These are phyloP conservation scores for Pelmatolapia mariae DNA, from an alignment of 2,113 vertebrate genomes.

Conservation along the genomic window DNA sequence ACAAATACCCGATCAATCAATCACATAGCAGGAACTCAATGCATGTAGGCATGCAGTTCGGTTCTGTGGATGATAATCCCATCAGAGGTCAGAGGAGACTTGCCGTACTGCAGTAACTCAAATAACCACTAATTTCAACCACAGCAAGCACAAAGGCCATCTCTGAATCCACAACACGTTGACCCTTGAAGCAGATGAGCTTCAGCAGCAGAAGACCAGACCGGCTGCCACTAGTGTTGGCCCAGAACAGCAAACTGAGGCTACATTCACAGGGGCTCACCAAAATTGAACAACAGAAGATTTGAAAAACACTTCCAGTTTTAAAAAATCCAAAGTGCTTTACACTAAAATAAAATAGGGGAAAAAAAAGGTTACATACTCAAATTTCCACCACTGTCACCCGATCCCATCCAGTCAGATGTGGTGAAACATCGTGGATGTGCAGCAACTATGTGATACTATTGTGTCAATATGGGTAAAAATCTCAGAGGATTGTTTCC, in stretches of 20 bases:
- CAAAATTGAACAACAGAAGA: neutral
- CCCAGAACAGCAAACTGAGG: neutral
- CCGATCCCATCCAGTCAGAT: neutral
- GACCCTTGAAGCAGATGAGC: neutral
- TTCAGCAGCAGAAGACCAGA: neutral
- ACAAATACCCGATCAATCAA: neutral
- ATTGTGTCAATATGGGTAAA: neutral
- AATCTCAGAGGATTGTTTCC: neutral
- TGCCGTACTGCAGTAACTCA: neutral
- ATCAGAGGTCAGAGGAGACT: neutral
- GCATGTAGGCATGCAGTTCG: neutral
- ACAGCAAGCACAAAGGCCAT: neutral
- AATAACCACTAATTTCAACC: neutral
- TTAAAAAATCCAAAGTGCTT: neutral
- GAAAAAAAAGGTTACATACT: rapidly evolving
- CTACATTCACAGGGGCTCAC: neutral
- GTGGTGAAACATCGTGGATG: neutral
- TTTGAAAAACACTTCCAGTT: neutral
- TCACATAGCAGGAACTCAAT: neutral
- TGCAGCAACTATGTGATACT: neutral
- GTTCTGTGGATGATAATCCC: neutral
- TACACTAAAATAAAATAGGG: neutral
- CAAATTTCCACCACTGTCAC: neutral
- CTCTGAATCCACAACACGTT: neutral
- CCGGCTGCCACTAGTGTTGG: neutral